Evolutionary conservation across 2,113 vertebrate species (phyloP), one percentile per base, ranked within the genome.

Genomic region (Myrmecobius fasciatus): DNA sequence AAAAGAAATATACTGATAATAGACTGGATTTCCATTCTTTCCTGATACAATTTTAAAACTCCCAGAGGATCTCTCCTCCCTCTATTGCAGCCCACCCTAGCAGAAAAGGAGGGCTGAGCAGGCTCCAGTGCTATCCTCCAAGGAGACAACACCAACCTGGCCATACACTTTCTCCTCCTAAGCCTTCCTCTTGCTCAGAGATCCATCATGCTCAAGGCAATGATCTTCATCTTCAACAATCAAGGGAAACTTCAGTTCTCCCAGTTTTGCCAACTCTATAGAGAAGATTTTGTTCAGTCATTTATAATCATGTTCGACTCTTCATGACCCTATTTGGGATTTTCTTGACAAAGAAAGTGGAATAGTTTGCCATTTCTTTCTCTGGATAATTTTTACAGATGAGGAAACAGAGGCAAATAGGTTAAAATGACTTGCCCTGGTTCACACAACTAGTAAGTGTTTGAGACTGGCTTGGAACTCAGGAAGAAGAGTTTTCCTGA

Each of bases 111-210:
- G 3, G 28, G 56, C 31, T 36, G 11, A 12, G 56, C 28, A 36
- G 28, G 0, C 26, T 67, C 56, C 31, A 26, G 12, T 12, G 11
- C 4, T 67, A 36, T 3, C 31, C 11, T 67, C 28, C 11, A 3
- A 2, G 1, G 56, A 20, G 11, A 31, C 56, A 67, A 12, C 11
- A 36, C 56, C 9, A 2, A 60, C 9, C 56, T 60, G 28, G 26
- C 31, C 28, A 67, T 11, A 31, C 11, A 28, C 28, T 36, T 36
- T 60, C 56, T 67, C 3, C 28, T 36, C 12, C 56, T 14, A 67
- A 36, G 0, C 3, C 11, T 3, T 67, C 2, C 11, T 26, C 10
- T 2, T 17, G 53, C 26, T 31, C 0, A 9, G 9, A 31, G 8
- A 3, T 60, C 28, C 26, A 28, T 11, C 56, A 60, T 31, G 28